Evolutionary conservation across 2,888 invertebrate species (phyloP).

Genomic region (Drosophila rellima): DNA sequence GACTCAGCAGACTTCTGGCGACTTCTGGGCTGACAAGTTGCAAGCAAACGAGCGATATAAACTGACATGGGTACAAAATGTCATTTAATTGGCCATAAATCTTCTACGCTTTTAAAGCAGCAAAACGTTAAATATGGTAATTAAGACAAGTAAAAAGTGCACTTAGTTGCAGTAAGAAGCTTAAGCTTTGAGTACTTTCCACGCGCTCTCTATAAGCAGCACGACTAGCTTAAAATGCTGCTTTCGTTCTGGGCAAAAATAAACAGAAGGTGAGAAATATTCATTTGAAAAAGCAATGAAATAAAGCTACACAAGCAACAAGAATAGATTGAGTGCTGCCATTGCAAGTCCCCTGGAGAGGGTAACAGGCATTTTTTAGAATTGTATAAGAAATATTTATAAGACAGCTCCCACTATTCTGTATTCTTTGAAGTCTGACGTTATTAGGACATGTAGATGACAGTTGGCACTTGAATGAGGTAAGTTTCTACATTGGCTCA

Average conservation of each 20-base stretch:
- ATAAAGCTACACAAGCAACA: neutral
- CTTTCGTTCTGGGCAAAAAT: neutral
- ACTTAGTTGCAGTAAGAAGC: neutral
- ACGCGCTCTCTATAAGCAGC: neutral
- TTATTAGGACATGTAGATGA: neutral
- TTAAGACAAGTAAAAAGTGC: constrained; percentile 25
- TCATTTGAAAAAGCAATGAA: neutral
- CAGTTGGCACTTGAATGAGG: neutral
- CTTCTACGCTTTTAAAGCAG: neutral
- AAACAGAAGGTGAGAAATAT: neutral
- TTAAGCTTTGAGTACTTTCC: neutral
- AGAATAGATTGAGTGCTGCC: neutral
- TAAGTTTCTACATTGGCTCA: neutral
- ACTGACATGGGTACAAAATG: constrained; percentile 50
- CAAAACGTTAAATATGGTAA: constrained; percentile 5
- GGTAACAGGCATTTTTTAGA: neutral
- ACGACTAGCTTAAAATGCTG: neutral
- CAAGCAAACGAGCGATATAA: constrained; percentile 43
- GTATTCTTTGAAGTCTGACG: neutral
- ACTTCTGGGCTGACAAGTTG: constrained; percentile 3
- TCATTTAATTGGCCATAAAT: constrained; percentile 50
- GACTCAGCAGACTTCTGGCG: neutral
- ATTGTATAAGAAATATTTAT: constrained; percentile 9
- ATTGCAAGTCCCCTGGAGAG: neutral
- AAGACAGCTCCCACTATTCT: neutral